Conservation (phyloP, 1,140 invertebrate species). For the Drosophila mayri region DNA sequence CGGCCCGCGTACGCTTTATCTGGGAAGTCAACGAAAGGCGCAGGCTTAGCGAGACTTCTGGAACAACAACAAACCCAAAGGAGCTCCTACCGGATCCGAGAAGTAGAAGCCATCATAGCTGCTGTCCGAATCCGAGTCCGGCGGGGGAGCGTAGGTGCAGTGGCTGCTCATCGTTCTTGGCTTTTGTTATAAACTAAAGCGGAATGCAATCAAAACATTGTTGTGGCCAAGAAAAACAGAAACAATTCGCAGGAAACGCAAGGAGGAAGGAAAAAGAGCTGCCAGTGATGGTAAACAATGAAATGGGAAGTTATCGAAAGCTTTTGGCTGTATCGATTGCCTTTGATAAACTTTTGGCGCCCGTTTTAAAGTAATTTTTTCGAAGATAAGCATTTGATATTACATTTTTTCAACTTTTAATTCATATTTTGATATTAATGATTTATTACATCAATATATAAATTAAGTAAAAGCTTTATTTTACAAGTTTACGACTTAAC, state of each 20-base stretch:
- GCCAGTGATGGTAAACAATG: not conserved
- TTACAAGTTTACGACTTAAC: constrained; percentile 36
- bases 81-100: constrained; percentile 43
- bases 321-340: not conserved
- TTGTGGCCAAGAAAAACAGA: constrained; percentile 7
- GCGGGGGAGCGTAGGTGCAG: constrained; percentile 55
- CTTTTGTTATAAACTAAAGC: constrained; percentile 6
- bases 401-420: not conserved
- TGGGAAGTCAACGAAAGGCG: not conserved
- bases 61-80: not conserved
- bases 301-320: not conserved
- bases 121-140: constrained; percentile 68
- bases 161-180: constrained; percentile 28
- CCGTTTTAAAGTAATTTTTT: not conserved
- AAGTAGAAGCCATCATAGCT: constrained; percentile 80
- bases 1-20: constrained; percentile 27
- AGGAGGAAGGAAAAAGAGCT: constrained; percentile 5
- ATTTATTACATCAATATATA: not conserved
- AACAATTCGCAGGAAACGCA: constrained; percentile 3
- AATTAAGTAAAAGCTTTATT: constrained; percentile 29
- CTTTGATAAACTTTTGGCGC: constrained; percentile 3
- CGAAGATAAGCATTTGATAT: not conserved
- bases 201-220: constrained; percentile 15
- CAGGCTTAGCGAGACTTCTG: not conserved
- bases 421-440: not conserved